A percentile compares a stretch with the other conserved stretches of the same genome.
Conservation (phyloP, 2,888 invertebrate genomes). For the Megaustenia siamemsis region DNA sequence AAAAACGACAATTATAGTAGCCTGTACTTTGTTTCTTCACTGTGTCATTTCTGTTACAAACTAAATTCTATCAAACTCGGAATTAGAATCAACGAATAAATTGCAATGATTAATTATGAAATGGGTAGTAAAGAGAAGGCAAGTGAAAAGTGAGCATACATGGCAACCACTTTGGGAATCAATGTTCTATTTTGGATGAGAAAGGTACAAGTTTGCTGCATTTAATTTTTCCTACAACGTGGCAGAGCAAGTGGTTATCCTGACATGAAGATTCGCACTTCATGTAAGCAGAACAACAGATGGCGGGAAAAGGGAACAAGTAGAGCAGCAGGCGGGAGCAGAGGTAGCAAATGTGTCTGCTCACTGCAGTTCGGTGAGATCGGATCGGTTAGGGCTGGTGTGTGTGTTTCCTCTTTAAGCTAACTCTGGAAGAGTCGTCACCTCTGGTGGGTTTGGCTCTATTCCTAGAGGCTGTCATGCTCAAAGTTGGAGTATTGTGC, state of each 20-base stretch:
- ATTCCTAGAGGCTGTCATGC: background rate
- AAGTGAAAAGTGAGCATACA: no score
- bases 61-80: no score
- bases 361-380: background rate
- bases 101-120: no score
- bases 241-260: background rate
- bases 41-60: no score
- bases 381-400: background rate
- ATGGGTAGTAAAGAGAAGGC: no score
- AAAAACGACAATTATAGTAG: no score
- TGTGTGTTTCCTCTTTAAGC: background rate
- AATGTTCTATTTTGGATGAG: no score
- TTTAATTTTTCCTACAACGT: background rate
- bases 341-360: background rate
- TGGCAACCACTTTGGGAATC: no score
- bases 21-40: no score
- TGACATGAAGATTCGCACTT: background rate
- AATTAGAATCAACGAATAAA: no score
- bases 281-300: background rate
- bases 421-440: background rate
- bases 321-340: background rate
- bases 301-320: background rate
- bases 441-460: background rate
- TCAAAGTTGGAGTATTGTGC: background rate
- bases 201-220: background rate